Evolutionary conservation across 2,888 invertebrate species (phyloP).

Genomic region (Myopa testacea): DNA sequence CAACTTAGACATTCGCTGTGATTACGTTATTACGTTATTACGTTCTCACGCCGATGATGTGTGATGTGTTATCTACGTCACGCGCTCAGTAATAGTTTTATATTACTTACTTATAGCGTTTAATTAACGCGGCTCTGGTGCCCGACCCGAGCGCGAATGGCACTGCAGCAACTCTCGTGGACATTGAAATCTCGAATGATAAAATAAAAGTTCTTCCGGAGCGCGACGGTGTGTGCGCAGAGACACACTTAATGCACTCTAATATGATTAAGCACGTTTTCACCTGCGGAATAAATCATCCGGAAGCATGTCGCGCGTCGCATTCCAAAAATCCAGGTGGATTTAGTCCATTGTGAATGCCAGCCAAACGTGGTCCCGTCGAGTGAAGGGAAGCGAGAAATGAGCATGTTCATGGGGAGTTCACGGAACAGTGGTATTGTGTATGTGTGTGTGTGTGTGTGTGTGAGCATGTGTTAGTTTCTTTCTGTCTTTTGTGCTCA

Average conservation of each 20-base stretch:
- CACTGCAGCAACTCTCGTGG: not conserved
- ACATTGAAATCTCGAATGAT: conserved; percentile 32
- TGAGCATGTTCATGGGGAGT: not conserved
- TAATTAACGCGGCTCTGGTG: conserved; percentile 4
- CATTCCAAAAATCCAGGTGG: conserved; percentile 34
- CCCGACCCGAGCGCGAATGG: not conserved
- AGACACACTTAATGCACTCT: conserved; percentile 45
- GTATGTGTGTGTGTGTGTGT: not conserved
- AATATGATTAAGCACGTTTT: conserved; percentile 64
- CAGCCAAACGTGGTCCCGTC: not conserved
- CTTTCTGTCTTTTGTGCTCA: not conserved
- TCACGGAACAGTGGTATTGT: not conserved
- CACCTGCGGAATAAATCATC: conserved; percentile 60
- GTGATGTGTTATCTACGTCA: too few relatives aligned
- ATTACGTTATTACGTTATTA: too few relatives aligned
- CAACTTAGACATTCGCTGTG: too few relatives aligned
- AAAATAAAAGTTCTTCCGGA: conserved; percentile 26
- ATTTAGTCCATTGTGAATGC: conserved; percentile 24
- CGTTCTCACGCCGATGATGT: too few relatives aligned
- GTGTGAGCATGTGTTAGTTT: not conserved
- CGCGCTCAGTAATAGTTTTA: too few relatives aligned
- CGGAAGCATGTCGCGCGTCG: conserved; percentile 47
- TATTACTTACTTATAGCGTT: too few relatives aligned
- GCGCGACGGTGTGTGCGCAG: not conserved
- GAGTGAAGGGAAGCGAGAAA: not conserved